Base-by-base conservation (phyloP, 2,888 invertebrate genomes). In the Netelia inedita region DNA sequence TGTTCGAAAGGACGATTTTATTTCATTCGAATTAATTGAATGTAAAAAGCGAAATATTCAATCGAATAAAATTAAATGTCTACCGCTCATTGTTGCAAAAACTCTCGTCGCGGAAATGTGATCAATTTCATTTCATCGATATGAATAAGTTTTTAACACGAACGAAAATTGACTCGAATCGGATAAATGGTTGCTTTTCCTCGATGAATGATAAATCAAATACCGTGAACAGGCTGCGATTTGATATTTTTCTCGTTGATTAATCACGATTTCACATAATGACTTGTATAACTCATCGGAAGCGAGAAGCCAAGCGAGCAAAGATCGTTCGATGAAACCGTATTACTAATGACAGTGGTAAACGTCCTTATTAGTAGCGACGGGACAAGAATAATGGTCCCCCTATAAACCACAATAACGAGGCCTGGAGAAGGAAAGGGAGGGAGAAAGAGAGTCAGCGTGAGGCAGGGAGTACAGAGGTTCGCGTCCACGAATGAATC, bases 311-410 rank as follows among this genome's bases (percentile, higher is more conserved):
- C 11, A 41, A 72, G 8, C 68, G 72, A 68, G 68, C 61, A 43
- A 43, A 61, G 65, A 50, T 59, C 65, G 46, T 59, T 66, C 43
- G 59, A 59, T 43, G 59, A 68, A 78, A 82, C 82, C 72, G 68
- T 59, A 41, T 19, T 72, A 66, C 66, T 78, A 78, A 82, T 73
- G 68, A 68, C 78, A 73, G 61, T 21, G 68, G 82, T 82, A 43
- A 73, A 78, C 73, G 82, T 63, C 63, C 61, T 71, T 74, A 73
- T 66, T 78, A 72, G 66, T 41, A 16, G 19, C 55, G 74, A 75
- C 71, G 61, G 79, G 59, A 50, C 65, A 65, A 79, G 79, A 83
- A 83, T 83, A 83, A 83, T 83, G 65, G 65, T 21, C 79, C 28
- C 23, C 46, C 19, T 23, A 28, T 79, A 43, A 75, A 75, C 46